Conservation (phyloP, 2,113 vertebrate species). For the Pterophyllum scalare region DNA sequence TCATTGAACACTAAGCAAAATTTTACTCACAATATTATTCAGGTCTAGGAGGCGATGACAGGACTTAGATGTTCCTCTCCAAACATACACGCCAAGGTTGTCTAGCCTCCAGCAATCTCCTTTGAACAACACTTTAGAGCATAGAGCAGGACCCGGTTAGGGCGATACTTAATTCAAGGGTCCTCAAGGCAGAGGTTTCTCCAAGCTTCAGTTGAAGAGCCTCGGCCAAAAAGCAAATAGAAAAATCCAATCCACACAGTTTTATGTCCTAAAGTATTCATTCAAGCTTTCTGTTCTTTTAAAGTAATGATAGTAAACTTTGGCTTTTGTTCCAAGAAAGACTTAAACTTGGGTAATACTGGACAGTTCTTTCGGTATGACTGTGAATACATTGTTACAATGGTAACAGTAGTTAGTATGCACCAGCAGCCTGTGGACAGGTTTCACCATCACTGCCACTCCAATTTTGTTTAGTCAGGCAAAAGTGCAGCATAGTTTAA, state of each 20-base stretch:
- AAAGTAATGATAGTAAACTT: background rate
- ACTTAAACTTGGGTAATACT: background rate
- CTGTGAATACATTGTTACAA: background rate
- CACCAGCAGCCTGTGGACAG: background rate
- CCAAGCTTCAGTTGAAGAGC: background rate
- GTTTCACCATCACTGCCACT: background rate
- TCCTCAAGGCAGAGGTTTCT: background rate
- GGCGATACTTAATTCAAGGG: background rate
- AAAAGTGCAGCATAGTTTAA: background rate
- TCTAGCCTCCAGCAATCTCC: background rate
- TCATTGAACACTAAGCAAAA: background rate
- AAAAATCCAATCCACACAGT: background rate
- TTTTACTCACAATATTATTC: background rate
- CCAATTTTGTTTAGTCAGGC: background rate
- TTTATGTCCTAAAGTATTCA: background rate
- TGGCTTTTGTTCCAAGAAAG: background rate
- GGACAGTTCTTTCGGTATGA: background rate
- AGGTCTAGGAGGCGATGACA: background rate
- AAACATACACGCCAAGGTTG: background rate
- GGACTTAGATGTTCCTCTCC: background rate
- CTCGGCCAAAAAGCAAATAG: background rate
- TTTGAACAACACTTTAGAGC: background rate
- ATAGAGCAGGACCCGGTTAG: background rate
- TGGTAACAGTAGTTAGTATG: background rate
- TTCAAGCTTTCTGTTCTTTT: background rate